These are phyloP conservation scores for Microplitis manilae DNA, from an alignment of 2,888 invertebrate genomes.

Conservation along the genomic window DNA sequence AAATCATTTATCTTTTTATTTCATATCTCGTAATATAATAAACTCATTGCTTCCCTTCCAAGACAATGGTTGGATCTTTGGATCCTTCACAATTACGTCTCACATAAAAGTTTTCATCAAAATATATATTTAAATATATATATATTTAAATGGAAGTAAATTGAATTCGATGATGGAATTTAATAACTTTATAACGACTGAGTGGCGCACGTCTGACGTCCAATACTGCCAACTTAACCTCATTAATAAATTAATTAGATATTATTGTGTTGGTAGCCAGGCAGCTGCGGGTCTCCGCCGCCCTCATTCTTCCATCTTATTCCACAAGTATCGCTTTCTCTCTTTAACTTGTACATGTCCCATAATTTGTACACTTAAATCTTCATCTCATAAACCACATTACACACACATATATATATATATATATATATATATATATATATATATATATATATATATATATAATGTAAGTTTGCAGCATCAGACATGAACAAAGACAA, in stretches of 20 bases:
- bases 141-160: neutral
- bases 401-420: neutral
- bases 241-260: conserved; percentile 72
- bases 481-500: neutral
- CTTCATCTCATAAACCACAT: conserved; percentile 9
- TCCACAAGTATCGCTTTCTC: conserved; percentile 7
- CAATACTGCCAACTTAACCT: conserved; percentile 70
- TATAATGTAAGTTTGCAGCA: neutral
- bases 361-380: conserved; percentile 25
- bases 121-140: neutral
- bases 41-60: too few relatives aligned
- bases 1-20: conserved; percentile 7
- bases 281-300: conserved; percentile 59
- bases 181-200: conserved; percentile 36
- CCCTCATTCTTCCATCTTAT: conserved; percentile 35
- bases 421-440: neutral
- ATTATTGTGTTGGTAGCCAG: conserved; percentile 70
- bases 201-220: conserved; percentile 66
- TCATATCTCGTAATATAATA: too few relatives aligned
- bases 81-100: neutral
- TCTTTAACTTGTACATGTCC: conserved; percentile 26
- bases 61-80: too few relatives aligned
- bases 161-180: conserved; percentile 5
- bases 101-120: neutral
- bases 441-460: too few relatives aligned